Conservation (phyloP, 2,113 vertebrate species). For the Cyanoramphus novaezelandiae region DNA sequence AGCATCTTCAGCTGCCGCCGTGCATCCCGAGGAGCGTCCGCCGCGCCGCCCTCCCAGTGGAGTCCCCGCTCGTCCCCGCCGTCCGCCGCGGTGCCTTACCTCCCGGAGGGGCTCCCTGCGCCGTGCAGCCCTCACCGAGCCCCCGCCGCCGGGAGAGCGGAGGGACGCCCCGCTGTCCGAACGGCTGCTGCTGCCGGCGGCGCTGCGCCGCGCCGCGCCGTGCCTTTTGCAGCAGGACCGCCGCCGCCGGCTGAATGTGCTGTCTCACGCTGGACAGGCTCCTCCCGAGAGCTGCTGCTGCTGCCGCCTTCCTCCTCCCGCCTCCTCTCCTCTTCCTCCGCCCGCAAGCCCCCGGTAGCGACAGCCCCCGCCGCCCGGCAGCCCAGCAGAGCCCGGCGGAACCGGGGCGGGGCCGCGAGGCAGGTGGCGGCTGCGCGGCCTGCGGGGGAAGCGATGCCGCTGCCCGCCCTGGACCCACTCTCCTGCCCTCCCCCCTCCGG, state of each 20-base stretch:
- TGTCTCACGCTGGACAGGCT: slow-evolving; percentile 76
- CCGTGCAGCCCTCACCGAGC: not conserved
- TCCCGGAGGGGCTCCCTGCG: not conserved
- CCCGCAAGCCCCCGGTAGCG: not conserved
- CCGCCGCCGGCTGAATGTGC: slow-evolving; percentile 67
- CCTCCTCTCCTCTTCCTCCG: not conserved
- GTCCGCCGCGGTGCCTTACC: not conserved
- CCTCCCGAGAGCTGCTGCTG: slow-evolving; percentile 40
- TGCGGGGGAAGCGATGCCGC: too few species aligned
- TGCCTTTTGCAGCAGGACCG: not conserved
- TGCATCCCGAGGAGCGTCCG: not conserved
- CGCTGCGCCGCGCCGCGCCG: not conserved
- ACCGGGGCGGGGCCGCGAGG: not conserved
- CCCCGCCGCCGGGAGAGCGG: not conserved
- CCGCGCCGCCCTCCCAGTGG: not conserved
- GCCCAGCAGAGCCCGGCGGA: not conserved
- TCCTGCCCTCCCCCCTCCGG: too few species aligned
- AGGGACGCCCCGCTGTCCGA: not conserved
- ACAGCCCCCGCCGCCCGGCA: not conserved
- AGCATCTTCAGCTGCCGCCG: not conserved
- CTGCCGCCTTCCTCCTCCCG: not conserved
- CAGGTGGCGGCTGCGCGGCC: not conserved
- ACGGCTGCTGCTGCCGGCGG: not conserved
- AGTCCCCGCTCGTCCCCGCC: not conserved
- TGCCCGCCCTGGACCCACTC: too few species aligned